Evolutionary conservation across 2,797 vertebrate species (phyloP), one percentile per base, ranked within the genome.

Genomic region (Morelia viridis): DNA sequence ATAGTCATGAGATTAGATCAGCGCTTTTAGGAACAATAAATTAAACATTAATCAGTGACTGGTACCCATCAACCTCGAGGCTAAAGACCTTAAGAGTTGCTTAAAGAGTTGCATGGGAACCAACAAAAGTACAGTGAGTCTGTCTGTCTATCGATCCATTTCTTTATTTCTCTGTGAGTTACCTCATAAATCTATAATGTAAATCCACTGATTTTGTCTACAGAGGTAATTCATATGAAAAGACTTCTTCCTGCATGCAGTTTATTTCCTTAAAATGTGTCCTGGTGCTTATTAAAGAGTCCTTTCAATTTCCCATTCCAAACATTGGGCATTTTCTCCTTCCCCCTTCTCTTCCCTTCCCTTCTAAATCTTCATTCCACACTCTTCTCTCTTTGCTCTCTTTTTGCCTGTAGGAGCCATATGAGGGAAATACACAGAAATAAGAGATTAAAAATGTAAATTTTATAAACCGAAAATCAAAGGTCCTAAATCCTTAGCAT

Each of bases 371-470:
- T 87, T n/a, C n/a, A 28, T 80, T 41, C 83, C 22, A 84, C 17
- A 87, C 95, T 94, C 60, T n/a, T 60, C 91, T 91, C 94, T 95
- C 96, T 96, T 95, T 93, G 90, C 93, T 87, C 94, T 90, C 95
- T 97, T 97, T 76, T 97, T 95, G 95, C 95, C 92, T 53, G 7
- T 35, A 95, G 94, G 94, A 95, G 71, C 96, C 57, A 92, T 96
- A 96, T 91, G 93, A 64, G 94, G 96, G 96, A 97, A 97, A 96
- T 92, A 96, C 94, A 95, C 85, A 95, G 96, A 96, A 96, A 97
- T 93, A 91, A 94, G 96, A 98, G 97, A 98, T 98, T 98, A 98
- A 97, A 98, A 97, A 98, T 97, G 97, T 98, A 98, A 97, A 97
- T 98, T 98, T 98, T 96, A 97, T 97, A 98, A 98, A 97, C 96